phyloP scores from a whole-genome alignment of 1,140 invertebrate species.

The Polypedilum pembai region DNA sequence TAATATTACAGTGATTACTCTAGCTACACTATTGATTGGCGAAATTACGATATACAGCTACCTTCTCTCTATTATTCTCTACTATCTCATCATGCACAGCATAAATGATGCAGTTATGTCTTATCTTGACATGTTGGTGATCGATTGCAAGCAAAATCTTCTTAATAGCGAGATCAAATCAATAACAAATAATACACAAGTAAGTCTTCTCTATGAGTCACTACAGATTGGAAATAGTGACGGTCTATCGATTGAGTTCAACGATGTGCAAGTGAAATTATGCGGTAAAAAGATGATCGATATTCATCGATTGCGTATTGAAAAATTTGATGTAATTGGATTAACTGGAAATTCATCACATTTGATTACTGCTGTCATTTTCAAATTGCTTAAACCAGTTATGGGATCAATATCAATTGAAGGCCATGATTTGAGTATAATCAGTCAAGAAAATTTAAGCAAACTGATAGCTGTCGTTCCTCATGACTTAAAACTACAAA shows the following conservation, averaged over 20 bases:
- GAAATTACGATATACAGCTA: neutral
- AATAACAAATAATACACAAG: neutral
- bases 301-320: neutral
- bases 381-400: constrained; percentile 20
- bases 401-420: neutral
- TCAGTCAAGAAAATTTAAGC: neutral
- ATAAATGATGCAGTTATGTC: neutral
- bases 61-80: neutral
- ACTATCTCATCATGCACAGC: neutral
- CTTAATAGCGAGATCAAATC: neutral
- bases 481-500: constrained; percentile 21
- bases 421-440: neutral
- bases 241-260: constrained; percentile 1
- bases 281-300: neutral
- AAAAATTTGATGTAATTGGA: constrained; percentile 27
- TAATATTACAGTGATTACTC: neutral
- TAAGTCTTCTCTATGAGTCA: neutral
- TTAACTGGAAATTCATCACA: constrained; percentile 21
- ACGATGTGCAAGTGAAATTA: constrained; percentile 1
- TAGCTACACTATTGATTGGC: neutral
- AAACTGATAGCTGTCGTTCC: constrained; percentile 15
- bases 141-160: neutral
- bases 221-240: neutral
- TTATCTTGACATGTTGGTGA: neutral
- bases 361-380: constrained; percentile 17